Base-by-base conservation (phyloP, 2,888 invertebrate genomes). In the Agrochola lota region DNA sequence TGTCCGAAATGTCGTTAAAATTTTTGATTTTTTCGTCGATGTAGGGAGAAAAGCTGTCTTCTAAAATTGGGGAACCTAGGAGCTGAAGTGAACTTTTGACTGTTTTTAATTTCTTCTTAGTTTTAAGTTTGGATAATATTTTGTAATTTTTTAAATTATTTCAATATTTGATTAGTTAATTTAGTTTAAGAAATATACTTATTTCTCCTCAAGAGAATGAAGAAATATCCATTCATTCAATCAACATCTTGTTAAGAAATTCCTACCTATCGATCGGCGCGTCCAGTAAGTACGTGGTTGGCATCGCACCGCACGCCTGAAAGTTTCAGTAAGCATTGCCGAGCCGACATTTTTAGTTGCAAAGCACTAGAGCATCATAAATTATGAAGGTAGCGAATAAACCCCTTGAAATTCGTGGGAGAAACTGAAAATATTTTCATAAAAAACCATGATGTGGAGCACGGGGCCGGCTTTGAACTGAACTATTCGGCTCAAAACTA, bases 401-500 rank as follows among this genome's bases (percentile, higher is more conserved):
- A 60, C 60, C 60, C 30, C 17, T 30, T 62, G 35, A 35, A 30
- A 35, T 5, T 20, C 20, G 20, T 20, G 9, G 12, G 12, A 12
- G 0, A 35, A 40, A 23, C 60, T 23, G 26, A 1, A 72, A 74
- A 7, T 6, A 30, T 15, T 49, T 49, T 72, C 73, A 60, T 26
- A 12, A 2, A 30, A 60, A 69, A 70, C 8, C 23, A 8, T n/a
- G 40, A n/a, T n/a, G 23, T 62, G 23, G 1, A 20, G 3, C 43
- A 52, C 15, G 40, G 77, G 77, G 30, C 78, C 78, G 30, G 30
- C 15, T 67, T 67, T 78, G 49, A 69, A 80, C 30, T 66, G 23
- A 80, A 71, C 30, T 59, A 49, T 80, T 59, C 9, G 43, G 49
- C 43, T 52, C 15, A 43, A 26, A 66, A 46, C 23, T 64, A 78